These are phyloP conservation scores for Hippocampus comes DNA, from an alignment of 2,113 vertebrate species.

Conservation along the genomic window DNA sequence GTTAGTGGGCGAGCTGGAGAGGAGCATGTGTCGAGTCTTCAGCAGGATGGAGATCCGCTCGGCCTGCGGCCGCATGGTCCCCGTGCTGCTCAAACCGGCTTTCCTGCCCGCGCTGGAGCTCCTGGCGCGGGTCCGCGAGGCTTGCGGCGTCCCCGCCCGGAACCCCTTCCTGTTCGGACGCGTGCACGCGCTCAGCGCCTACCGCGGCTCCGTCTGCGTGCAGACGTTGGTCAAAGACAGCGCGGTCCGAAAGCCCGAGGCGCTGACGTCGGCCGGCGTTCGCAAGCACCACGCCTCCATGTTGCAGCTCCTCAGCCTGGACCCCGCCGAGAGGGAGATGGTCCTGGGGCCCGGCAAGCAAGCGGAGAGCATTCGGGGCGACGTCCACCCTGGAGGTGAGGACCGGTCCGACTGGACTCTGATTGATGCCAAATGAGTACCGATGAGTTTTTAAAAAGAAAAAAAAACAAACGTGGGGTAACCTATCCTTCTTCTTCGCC, in stretches of 20 bases:
- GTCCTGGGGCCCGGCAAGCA: conserved; percentile 36
- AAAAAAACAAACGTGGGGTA: no score
- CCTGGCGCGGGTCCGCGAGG: conserved; percentile 13
- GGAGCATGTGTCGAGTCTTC: conserved; percentile 39
- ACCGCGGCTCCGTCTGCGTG: conserved; percentile 22
- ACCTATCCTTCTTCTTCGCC: no score
- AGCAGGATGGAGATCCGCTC: conserved; percentile 40
- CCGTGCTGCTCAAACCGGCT: conserved; percentile 42
- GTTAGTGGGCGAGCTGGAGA: conserved; percentile 36
- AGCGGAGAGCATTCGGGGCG: conserved; percentile 15
- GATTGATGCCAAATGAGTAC: no score
- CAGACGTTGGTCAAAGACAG: conserved; percentile 26
- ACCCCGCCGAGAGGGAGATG: conserved; percentile 38
- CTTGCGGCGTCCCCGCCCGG: conserved; percentile 29
- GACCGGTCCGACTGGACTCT: no score
- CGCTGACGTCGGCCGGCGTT: conserved; percentile 21
- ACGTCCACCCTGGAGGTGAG: conserved; percentile 30
- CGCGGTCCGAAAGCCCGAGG: conserved; percentile 28
- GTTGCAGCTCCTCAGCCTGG: conserved; percentile 48
- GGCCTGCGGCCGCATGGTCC: conserved; percentile 36
- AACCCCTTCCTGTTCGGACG: conserved; percentile 51
- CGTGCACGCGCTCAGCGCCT: conserved; percentile 4
- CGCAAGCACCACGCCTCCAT: conserved; percentile 31
- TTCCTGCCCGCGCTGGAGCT: conserved; percentile 43
- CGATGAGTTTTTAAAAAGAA: no score